Evolutionary conservation across 2,113 vertebrate species (phyloP), one percentile per base, ranked within the genome.

Genomic region (Halichoerus grypus): DNA sequence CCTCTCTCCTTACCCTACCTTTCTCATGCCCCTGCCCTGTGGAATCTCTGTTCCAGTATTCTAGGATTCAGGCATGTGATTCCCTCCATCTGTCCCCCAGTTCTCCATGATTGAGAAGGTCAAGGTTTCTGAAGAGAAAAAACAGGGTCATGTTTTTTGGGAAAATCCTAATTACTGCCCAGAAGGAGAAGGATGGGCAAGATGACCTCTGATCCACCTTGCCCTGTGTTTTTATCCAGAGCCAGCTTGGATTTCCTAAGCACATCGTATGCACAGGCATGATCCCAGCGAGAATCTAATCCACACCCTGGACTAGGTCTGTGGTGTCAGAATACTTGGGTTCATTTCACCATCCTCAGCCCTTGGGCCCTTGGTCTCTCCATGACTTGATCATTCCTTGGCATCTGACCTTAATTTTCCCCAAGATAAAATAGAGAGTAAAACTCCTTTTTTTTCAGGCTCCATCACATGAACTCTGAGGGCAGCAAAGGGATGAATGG

Each of bases 91-190:
- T 74, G n/a, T 8, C 42, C 19, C 28, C 39, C 4, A 7, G n/a
- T 46, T 24, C 51, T 88, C 22, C 86, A 39, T 92, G 87, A 77
- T 15, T 49, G 59, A 91, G 31, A 74, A 36, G 18, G 46, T 76
- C 49, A 69, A 82, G 26, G 19, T 22, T 91, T 94, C 42, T 63
- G 49, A 82, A 55, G 51, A 96, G 94, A 96, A 93, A 79, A 71
- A 36, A 26, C 51, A 82, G 11, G 33, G 1, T 28, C 2, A 0
- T 33, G 1, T 77, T 92, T 96, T 82, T 93, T 85, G 26, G 13
- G 10, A 28, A 14, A 55, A 79, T 22, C 61, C 42, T 42, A 83
- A 53, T 55, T 95, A 21, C 76, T 14, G 22, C n/a, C 28, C 69
- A 71, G 76, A 46, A 81, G 36, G 33, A 69, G 28, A 69, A 61